A percentile compares a stretch with the other conserved stretches of the same genome.
Conservation (phyloP, 1,140 invertebrate species). For the Zaprionus africanus region DNA sequence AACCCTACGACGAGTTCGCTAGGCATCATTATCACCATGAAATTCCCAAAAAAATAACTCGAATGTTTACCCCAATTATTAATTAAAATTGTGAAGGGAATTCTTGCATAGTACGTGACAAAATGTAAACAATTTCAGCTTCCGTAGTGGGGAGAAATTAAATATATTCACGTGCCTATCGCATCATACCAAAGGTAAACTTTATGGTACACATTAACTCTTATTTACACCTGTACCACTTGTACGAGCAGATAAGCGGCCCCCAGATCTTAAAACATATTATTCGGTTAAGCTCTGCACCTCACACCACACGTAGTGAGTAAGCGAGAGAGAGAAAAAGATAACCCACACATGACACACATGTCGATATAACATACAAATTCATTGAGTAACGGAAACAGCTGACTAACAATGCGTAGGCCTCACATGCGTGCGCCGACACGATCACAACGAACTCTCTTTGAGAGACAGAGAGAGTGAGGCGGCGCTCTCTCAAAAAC, state of each 20-base stretch:
- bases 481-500: neutral
- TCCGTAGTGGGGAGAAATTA: slow-evolving; percentile 12
- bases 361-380: slow-evolving; percentile 24
- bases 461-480: neutral
- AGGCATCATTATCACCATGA: slow-evolving; percentile 33
- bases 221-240: slow-evolving; percentile 16
- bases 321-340: neutral
- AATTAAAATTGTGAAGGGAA: neutral
- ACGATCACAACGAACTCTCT: slow-evolving; percentile 34
- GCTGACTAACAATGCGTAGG: slow-evolving; percentile 54
- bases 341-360: slow-evolving; percentile 26
- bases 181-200: slow-evolving; percentile 24
- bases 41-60: slow-evolving; percentile 25
- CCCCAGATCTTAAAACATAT: neutral
- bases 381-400: slow-evolving; percentile 58
- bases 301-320: neutral
- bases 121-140: slow-evolving; percentile 15
- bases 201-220: slow-evolving; percentile 11
- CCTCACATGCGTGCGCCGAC: slow-evolving; percentile 35
- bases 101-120: slow-evolving; percentile 20
- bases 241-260: slow-evolving; percentile 7
- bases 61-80: neutral
- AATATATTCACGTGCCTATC: slow-evolving; percentile 9
- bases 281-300: neutral
- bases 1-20: slow-evolving; percentile 24